Base-by-base conservation (phyloP, 2,888 invertebrate species). In the Apamea monoglypha region DNA sequence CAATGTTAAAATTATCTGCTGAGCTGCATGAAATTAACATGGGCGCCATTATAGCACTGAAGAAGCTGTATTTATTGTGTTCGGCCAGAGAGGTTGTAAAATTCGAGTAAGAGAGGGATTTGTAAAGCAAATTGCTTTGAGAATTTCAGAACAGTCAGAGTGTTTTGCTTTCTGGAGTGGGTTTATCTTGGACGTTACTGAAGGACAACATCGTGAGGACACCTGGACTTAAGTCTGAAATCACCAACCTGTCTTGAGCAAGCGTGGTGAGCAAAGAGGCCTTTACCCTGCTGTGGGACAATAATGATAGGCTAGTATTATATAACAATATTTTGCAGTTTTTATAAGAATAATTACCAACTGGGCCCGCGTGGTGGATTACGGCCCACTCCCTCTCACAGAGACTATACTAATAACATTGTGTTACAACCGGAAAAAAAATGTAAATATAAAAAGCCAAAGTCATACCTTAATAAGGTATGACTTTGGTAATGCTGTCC, bases 1-100 rank as follows among this genome's bases (percentile, higher is more conserved):
- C 86, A 86, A 88, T 90, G 88, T 86, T 90, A 85, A 89, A 91
- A 89, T 88, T 88, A 86, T 86, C 86, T 87, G 72, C 64, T 84
- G 79, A 82, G 82, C 79, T 81, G 73, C 66, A 83, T 76, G 71
- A 85, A 87, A 88, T 90, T 88, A 90, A 87, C 85, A 84, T 73
- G 71, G 74, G 77, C 69, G 71, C 83, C 85, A 82, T 85, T 86
- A 84, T 40, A 50, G 69, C 78, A 71, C 85, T 83, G 69, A 74
- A 74, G 74, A 69, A 81, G 61, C 44, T 59, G 76, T 82, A 86
- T 89, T 89, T 84, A 87, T 83, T 86, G 79, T 82, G 71, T 63
- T 67, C 59, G 66, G 56, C 71, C 53, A 56, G 25, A 63, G 64
- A 76, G 74, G 18, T 69, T 67, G 36, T 64, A n/a, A 47, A 32